Evolutionary conservation across 2,113 vertebrate species (phyloP), one percentile per base, ranked within the genome.

Genomic region (Eubucco bourcierii): DNA sequence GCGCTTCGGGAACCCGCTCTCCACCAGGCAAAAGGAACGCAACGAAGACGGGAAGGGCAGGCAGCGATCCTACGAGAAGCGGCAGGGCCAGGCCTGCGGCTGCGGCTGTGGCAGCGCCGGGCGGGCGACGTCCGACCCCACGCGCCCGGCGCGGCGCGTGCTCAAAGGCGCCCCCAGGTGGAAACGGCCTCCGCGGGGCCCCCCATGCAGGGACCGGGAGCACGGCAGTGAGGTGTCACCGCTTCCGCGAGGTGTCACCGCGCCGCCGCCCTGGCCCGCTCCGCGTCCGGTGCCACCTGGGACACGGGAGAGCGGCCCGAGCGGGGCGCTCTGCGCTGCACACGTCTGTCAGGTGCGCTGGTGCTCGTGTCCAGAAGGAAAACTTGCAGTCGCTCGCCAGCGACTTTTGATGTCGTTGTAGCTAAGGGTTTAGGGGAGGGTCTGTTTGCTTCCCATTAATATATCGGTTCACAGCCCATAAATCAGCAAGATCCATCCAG

Each of bases 331-430:
- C 14, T 37, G 60, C 19, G 15, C 34, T 25, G 24, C 24, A 9
- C 24, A 6, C 61, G 0, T 6, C 61, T 15, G 15, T 17, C 46
- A 1, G 0, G 0, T 12, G 19, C 5, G 2, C 0, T 3, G n/a
- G 39, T 1, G 52, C 64, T 5, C 2, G 0, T 1, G 21, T 12
- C 1, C 60, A 8, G 15, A 2, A 10, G 28, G 7, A 4, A 7
- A 23, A 6, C n/a, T 9, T 7, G 50, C 4, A 3, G 5, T 1
- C 2, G 74, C 83, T 17, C 64, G 50, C 21, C 47, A 0, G 64
- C 8, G 12, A 1, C 33, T 21, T 7, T 12, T 44, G 1, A 0
- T 31, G 10, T 4, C 47, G 0, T 18, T 28, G 12, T 3, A 3
- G 58, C 16, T 1, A 5, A 20, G 46, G 13, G 39, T 1, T 21